Base-by-base conservation (phyloP, 2,888 invertebrate genomes). In the Epinotia ramella region DNA sequence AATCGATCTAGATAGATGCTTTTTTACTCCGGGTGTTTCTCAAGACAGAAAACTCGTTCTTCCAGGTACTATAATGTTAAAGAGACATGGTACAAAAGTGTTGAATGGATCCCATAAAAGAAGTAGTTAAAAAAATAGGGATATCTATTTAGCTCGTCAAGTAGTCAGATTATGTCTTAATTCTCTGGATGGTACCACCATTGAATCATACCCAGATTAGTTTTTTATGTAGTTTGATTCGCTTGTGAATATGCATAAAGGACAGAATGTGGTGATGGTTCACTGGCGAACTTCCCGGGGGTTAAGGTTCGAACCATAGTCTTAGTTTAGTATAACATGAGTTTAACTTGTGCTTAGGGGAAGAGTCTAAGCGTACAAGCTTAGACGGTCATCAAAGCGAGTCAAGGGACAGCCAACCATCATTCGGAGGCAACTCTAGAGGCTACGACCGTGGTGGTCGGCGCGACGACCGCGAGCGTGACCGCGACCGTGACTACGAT, bases 401-500 rank as follows among this genome's bases (percentile, higher is more conserved):
- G 85, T 87, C 90, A 74, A 87, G 90, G 82, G 93, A 93, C 86
- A 86, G 81, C 80, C 91, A 91, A 86, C 87, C 91, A 91, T 91
- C 92, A 93, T 92, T 88, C 84, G 92, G 93, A 87, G 88, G 94
- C 84, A 94, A 88, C 90, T 87, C 91, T 86, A 89, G 93, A 83
- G 89, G 87, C 80, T 89, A 90, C 91, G 94, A 94, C 89, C 94
- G 94, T 86, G 91, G 95, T 84, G 94, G 94, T 86, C 91, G 95
- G 83, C 93, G 95, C 85, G 95, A 95, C 87, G 94, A 95, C 83
- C 93, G 95, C 89, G 94, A 91, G 83, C 92, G 90, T 87, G 94
- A 93, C 87, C 95, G 95, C 86, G 95, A 95, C 82, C 92, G 95
- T 85, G 95, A 95, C 80, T 91, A 95, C 88, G 96, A 96, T 88